These are phyloP conservation scores for Oscheius sp. DNA, from an alignment of 2,888 invertebrate genomes.

Conservation along the genomic window DNA sequence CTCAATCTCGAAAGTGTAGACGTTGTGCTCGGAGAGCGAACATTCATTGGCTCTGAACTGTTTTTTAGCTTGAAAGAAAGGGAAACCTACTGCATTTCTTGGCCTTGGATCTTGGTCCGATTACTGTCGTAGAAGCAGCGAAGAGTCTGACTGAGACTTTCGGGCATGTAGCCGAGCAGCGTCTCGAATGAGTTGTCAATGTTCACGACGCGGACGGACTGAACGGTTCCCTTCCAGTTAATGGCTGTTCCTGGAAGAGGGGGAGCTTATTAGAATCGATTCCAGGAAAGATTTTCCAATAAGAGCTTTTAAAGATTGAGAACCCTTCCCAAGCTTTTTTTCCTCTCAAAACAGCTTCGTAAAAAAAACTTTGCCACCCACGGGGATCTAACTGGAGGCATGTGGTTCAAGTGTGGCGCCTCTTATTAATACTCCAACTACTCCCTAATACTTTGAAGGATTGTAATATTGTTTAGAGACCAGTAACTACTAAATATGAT, in stretches of 20 bases:
- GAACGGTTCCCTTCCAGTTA: slow-evolving; percentile 64
- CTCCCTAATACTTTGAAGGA: too few species aligned
- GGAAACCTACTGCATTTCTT: slow-evolving; percentile 33
- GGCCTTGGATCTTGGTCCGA: slow-evolving; percentile 26
- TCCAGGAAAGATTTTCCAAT: not conserved
- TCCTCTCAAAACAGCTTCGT: too few species aligned
- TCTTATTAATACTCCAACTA: too few species aligned
- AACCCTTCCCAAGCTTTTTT: too few species aligned
- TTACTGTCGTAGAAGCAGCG: slow-evolving; percentile 69
- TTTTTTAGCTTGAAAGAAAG: not conserved
- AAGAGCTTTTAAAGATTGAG: too few species aligned
- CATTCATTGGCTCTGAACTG: slow-evolving; percentile 53
- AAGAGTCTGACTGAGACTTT: slow-evolving; percentile 60
- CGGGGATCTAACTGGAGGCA: too few species aligned
- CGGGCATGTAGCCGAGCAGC: slow-evolving; percentile 67
- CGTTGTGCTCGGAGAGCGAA: slow-evolving; percentile 61
- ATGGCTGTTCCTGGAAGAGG: slow-evolving; percentile 55
- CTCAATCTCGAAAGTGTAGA: slow-evolving; percentile 67
- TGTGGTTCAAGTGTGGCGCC: too few species aligned
- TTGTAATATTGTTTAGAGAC: too few species aligned
- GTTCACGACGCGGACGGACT: slow-evolving; percentile 59
- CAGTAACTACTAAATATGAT: too few species aligned
- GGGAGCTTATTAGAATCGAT: not conserved
- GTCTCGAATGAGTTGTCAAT: slow-evolving; percentile 69
- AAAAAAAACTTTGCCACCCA: too few species aligned